phyloP scores from a whole-genome alignment of 2,113 vertebrate genomes.

The Dunckerocampus dactyliophorus region DNA sequence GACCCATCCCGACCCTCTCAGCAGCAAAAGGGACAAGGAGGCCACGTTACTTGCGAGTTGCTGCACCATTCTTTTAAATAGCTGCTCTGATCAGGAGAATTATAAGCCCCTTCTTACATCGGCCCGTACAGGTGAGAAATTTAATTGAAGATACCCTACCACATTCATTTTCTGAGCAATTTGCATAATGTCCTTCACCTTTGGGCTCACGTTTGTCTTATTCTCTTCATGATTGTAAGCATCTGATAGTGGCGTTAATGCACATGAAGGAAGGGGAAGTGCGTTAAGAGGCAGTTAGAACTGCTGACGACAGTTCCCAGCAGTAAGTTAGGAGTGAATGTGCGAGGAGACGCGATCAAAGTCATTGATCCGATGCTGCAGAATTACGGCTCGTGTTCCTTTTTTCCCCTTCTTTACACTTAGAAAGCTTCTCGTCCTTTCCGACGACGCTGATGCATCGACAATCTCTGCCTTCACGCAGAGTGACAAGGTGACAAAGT shows the following conservation, averaged over 20 bases:
- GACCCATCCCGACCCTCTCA: too few species aligned
- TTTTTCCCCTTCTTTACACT: neutral
- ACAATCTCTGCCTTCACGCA: neutral
- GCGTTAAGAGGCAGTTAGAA: neutral
- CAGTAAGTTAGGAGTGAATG: constrained; percentile 8
- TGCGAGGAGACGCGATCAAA: constrained; percentile 1
- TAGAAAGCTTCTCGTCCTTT: neutral
- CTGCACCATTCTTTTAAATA: too few species aligned
- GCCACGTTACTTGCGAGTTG: too few species aligned
- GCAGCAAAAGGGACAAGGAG: too few species aligned
- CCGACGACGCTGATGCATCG: too few species aligned
- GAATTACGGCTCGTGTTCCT: constrained; percentile 2
- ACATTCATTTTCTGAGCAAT: too few species aligned
- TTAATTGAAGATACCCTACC: too few species aligned
- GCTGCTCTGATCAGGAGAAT: too few species aligned
- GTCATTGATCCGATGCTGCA: neutral
- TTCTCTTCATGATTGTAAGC: neutral
- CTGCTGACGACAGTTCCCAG: constrained; percentile 3
- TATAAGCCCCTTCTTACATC: too few species aligned
- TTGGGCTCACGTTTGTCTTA: too few species aligned
- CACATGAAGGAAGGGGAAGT: neutral
- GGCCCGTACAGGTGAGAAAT: too few species aligned
- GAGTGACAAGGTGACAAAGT: constrained; percentile 1
- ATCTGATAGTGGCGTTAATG: neutral
- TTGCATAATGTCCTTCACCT: too few species aligned